Evolutionary conservation across 2,888 invertebrate species (phyloP), one percentile per base, ranked within the genome.

Genomic region (Allacma fusca): DNA sequence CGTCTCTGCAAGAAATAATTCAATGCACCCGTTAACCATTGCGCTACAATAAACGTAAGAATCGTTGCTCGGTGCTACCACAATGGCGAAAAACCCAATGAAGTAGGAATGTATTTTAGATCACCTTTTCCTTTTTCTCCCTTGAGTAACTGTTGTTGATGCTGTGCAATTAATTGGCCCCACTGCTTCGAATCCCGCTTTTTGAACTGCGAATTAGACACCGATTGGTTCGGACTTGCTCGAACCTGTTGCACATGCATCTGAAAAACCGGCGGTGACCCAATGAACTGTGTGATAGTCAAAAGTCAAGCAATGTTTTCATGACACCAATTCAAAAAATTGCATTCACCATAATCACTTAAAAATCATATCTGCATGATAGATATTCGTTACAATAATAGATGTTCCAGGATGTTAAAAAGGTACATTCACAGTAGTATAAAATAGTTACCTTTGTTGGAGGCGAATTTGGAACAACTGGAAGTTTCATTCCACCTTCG

Each of bases 171-270:
- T 50, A 84, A 81, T 80, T 82, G 79, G 75, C 77, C 76, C 65
- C 80, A 70, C 77, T 81, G 79, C 40, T 78, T 78, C 28, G 81
- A 69, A 70, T 81, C 81, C 70, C 80, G 59, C 64, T 79, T 80
- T 65, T 76, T 75, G 23, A 72, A 77, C 57, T 77, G 77, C n/a
- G 68, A 57, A 50, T 28, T 71, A 57, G 44, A 40, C 28, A 57
- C 72, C 44, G 50, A 21, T 57, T 77, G 77, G 44, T 71, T 75
- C 28, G 74, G 23, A 50, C 57, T 76, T 40, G 73, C 74, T 68
- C 79, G 67, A 72, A 83, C 84, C 79, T 83, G 83, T 75, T 83
- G 83, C 50, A 84, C 81, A 73, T 84, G 84, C 82, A 84, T 82
- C 75, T 82, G 82, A 57, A 83, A 77, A 76, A 82, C 74, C 19